These are phyloP conservation scores for Himalopsyche anomala DNA, from an alignment of 2,888 invertebrate species.

Conservation along the genomic window DNA sequence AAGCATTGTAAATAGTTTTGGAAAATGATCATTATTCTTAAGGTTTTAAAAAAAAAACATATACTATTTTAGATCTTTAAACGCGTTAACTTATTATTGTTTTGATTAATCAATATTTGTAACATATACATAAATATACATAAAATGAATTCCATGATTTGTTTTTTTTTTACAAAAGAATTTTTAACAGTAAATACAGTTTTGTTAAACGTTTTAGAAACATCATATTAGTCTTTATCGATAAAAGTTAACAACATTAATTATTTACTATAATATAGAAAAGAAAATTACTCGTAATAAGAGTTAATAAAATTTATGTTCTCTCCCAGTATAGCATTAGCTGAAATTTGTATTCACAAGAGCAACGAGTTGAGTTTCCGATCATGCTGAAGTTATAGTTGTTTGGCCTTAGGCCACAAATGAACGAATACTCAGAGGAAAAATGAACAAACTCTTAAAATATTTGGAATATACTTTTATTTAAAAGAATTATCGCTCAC, in stretches of 20 bases:
- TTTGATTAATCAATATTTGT: too few species aligned
- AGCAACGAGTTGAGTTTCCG: constrained; percentile 38
- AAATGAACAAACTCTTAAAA: constrained; percentile 38
- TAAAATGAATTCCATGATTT: too few species aligned
- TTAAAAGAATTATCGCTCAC: neutral
- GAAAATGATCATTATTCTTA: too few species aligned
- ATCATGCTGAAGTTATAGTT: constrained; percentile 40
- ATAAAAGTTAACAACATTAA: constrained; percentile 35
- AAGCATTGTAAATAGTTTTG: too few species aligned
- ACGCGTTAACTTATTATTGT: too few species aligned
- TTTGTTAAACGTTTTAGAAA: neutral
- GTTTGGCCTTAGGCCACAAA: constrained; percentile 17
- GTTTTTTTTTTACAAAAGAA: too few species aligned
- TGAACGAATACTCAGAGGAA: constrained; percentile 34
- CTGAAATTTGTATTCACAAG: constrained; percentile 65
- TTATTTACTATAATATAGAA: constrained; percentile 41
- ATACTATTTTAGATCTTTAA: too few species aligned
- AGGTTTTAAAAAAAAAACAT: too few species aligned
- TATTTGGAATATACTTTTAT: constrained; percentile 16
- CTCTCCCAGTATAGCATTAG: constrained; percentile 63
- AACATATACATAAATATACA: too few species aligned
- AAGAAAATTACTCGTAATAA: constrained; percentile 36
- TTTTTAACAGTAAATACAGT: constrained; percentile 3
- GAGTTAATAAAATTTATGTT: constrained; percentile 59
- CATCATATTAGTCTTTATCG: constrained; percentile 41